Base-by-base conservation (phyloP, 1,140 invertebrate genomes). In the Pseudomyrmex sp. region DNA sequence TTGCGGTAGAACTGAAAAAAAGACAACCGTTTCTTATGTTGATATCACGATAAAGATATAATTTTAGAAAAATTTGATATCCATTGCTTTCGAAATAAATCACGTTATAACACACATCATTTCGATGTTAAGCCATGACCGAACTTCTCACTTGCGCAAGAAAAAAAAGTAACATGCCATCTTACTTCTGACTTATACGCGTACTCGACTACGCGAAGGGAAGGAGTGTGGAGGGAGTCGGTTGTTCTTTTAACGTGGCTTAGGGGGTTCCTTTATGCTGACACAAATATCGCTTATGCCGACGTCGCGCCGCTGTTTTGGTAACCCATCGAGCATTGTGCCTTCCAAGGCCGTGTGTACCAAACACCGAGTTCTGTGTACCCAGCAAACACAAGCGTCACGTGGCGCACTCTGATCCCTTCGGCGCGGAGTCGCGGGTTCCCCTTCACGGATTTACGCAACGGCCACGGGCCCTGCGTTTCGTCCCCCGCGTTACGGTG, bases 221-320 rank as follows among this genome's bases (percentile, higher is more conserved):
- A 12, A 54, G 35, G 46, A 54, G 61, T 8, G 35, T 23, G 46
- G 61, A 61, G 56, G 83, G 80, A 69, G 63, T 69, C 50, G 89
- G 91, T 92, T 93, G 93, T 91, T 93, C 92, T 94, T 94, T 94
- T 93, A 90, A 86, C 88, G 89, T 83, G 88, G 91, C 90, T 91
- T 91, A 88, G 82, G 87, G 90, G 92, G 91, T 90, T 90, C 91
- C 92, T 94, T 94, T 94, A 92, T 93, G 93, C 92, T 92, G 93
- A 93, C 93, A 94, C 93, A 94, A 94, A 94, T 94, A 94, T 94
- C 93, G 94, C 91, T 94, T 94, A 93, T 94, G 92, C 89, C 84
- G 91, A 91, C 92, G 86, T 92, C 89, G 91, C 90, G 93, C 85
- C 93, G 91, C 90, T 94, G 93, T 94, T 94, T 94, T 94, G 93